phyloP scores from a whole-genome alignment of 2,797 vertebrate genomes.

The Pitangus sulphuratus region DNA sequence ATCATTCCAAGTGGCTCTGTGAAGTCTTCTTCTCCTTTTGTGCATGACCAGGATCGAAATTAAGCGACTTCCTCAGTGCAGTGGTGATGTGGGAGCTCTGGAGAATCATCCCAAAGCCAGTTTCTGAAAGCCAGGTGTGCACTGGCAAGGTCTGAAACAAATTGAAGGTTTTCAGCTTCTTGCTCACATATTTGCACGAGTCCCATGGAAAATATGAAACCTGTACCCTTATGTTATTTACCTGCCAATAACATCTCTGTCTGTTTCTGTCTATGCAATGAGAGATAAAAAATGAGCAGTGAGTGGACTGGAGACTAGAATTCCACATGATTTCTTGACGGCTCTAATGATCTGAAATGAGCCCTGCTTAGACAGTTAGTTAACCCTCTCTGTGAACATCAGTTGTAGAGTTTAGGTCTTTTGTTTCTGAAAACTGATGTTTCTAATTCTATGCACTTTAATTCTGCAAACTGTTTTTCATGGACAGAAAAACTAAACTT shows the following conservation, averaged over 20 bases:
- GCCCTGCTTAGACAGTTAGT: neutral
- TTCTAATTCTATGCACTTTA: neutral
- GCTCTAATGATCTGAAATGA: neutral
- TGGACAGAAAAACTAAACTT: neutral
- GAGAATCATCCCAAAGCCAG: neutral
- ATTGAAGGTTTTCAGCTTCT: neutral
- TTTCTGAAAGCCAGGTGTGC: neutral
- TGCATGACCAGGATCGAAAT: neutral
- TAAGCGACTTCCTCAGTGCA: neutral
- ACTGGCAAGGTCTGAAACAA: neutral
- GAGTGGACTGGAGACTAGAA: neutral
- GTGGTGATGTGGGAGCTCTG: neutral
- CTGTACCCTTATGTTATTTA: neutral
- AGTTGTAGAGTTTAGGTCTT: neutral
- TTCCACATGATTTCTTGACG: neutral
- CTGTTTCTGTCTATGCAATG: neutral
- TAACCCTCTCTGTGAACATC: neutral
- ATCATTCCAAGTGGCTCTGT: rapidly evolving
- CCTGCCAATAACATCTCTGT: neutral
- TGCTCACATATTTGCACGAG: neutral
- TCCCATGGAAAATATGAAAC: neutral
- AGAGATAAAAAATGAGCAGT: neutral
- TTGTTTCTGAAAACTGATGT: neutral
- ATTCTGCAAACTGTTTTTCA: neutral
- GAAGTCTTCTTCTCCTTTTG: neutral